Evolutionary conservation across 2,888 invertebrate species (phyloP).

Genomic region (Linnaemya tessellans): DNA sequence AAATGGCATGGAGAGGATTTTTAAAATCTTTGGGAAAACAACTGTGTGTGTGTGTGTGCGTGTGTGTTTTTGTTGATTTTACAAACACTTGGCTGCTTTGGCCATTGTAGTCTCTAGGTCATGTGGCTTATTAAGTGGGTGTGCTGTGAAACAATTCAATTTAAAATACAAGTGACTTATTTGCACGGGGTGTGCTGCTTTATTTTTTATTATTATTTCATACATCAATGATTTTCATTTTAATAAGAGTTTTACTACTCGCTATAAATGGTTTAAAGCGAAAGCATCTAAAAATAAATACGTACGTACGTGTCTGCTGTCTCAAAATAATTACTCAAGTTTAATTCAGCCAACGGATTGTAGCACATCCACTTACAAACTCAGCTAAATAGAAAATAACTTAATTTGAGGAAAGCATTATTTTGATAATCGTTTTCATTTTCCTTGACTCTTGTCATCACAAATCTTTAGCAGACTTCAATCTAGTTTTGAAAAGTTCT

Average conservation of each 20-base stretch:
- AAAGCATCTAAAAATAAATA: background rate
- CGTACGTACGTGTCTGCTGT: background rate
- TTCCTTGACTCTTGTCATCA: no score
- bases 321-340: background rate
- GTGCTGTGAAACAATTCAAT: slow-evolving; percentile 44
- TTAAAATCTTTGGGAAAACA: background rate
- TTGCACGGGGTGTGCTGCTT: slow-evolving; percentile 29
- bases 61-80: slow-evolving; percentile 12
- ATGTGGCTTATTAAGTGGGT: slow-evolving; percentile 54
- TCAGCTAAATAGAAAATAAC: background rate
- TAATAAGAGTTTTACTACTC: slow-evolving; percentile 42
- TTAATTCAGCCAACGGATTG: background rate
- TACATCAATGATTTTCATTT: slow-evolving; percentile 56
- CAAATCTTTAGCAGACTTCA: no score
- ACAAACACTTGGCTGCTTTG: slow-evolving; percentile 9
- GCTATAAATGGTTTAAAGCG: background rate
- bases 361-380: background rate
- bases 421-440: no score
- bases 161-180: slow-evolving; percentile 6
- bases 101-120: slow-evolving; percentile 56
- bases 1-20: background rate
- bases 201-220: slow-evolving; percentile 29
- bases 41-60: background rate
- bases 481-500: no score
- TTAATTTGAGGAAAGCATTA: background rate